Evolutionary conservation across 2,797 vertebrate genomes (phyloP), one percentile per base, ranked within the genome.

Genomic region (Cryptoprocta ferox): DNA sequence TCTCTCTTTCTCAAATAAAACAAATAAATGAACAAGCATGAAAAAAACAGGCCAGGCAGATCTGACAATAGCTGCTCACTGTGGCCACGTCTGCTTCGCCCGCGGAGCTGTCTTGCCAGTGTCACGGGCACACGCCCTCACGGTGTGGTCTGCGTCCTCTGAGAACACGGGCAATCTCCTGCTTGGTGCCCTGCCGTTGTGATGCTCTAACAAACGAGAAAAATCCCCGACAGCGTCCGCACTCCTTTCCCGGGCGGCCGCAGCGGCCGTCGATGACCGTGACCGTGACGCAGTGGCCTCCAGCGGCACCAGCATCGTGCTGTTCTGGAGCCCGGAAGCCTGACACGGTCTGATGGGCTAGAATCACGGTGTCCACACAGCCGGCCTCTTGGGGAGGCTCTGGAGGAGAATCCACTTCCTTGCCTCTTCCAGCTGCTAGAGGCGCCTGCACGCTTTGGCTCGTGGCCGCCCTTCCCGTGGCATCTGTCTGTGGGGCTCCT

Each of bases 51-150:
- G 6, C 32, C 48, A 8, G 32, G 59, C n/a, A 19, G 11, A 21
- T 5, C 42, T 1, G 2, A 6, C 3, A 6, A 6, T 2, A 24
- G 75, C 3, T 32, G 15, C 9, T 32, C 1, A 16, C 24, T 50
- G 35, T 1, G 10, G 56, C 53, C 18, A 0, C 1, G 3, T 50
- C 26, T 9, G 16, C n/a, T 50, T 37, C 59, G 42, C 19, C 42
- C 14, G 10, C 0, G 2, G 73, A 13, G 32, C 59, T 1, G 28
- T n/a, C 50, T 78, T 9, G 56, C 10, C 68, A 10, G 16, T 15
- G 37, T 15, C 4, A 8, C 0, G 14, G 26, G 39, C 6, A 2
- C 15, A 5, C 50, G 19, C 65, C 15, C 2, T 1, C 3, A 3
- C 78, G 30, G 9, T 8, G 3, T 1, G 1, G 68, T 26, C 53